Base-by-base conservation (phyloP, 2,797 vertebrate genomes). In the Tachyglossus aculeatus region DNA sequence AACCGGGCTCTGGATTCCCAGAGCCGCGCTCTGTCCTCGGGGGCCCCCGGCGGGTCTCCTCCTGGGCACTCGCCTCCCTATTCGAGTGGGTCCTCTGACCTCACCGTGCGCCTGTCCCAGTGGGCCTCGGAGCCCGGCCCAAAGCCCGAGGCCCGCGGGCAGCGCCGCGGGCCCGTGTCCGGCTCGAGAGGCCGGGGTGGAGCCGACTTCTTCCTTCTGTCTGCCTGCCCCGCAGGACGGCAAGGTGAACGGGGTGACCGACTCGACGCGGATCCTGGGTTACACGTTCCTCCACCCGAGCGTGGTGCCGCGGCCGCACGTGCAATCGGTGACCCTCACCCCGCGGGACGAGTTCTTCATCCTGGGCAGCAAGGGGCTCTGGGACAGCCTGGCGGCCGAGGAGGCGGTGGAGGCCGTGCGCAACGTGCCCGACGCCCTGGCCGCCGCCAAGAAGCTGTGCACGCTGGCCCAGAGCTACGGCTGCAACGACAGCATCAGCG, bases 251-350 rank as follows among this genome's bases (percentile, higher is more conserved):
- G 98, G 98, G 1, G 97, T 99, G 87, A 99, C 97, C 0, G 98
- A 99, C 82, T 98, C 95, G 4, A 99, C 97, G 0, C 94, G 98
- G 44, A 97, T 99, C 78, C 93, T 99, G 95, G 98, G 98, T 65
- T 99, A 99, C 86, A 97, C 97, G 37, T 99, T 99, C 86, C 95
- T 99, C n/a, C 98, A 97, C 88, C 98, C 98, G 0, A 95, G 96
- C 0, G 97, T 98, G 48, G 93, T 98, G 51, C 98, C 98, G 0
- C 96, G 95, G 9, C 98, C 98, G 9, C 94, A 98, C 0, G 96
- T 99, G 52, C 95, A 95, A 85, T 97, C 96, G 0, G 94, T 99
- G 65, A 92, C 96, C 9, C 94, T 99, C 57, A 97, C 95, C 0
- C 91, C 97, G 0, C 96, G 95, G 83, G 98, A 99, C 21, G 98